Conservation (phyloP, 2,797 vertebrate species). For the Avahi laniger region DNA sequence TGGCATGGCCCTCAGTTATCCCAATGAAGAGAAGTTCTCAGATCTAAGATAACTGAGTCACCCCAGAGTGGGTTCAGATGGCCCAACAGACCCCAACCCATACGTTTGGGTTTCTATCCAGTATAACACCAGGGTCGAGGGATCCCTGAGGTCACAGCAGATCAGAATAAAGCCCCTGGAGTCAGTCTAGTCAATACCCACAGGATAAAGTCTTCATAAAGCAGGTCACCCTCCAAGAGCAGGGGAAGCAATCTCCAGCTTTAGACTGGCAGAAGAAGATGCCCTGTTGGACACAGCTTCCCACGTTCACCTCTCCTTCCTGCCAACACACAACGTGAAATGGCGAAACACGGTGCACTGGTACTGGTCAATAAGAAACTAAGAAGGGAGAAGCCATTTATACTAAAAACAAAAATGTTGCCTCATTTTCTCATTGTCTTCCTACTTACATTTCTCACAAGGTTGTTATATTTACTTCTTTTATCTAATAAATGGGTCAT, state of each 20-base stretch:
- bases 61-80: neutral
- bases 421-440: neutral
- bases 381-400: neutral
- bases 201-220: neutral
- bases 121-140: neutral
- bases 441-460: neutral
- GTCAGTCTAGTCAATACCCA: neutral
- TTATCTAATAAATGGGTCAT: constrained; percentile 30
- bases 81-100: neutral
- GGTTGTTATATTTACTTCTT: neutral
- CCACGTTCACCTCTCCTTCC: neutral
- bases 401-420: neutral
- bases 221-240: neutral
- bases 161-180: neutral
- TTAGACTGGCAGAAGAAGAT: neutral
- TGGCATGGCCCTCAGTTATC: neutral
- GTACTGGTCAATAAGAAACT: neutral
- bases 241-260: neutral
- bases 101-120: neutral
- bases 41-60: neutral
- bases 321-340: neutral
- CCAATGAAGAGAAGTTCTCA: neutral
- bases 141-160: neutral
- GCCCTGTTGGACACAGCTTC: neutral
- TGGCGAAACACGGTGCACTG: neutral